These are phyloP conservation scores for Augiades crinisus DNA, from an alignment of 2,888 invertebrate species.

Conservation along the genomic window DNA sequence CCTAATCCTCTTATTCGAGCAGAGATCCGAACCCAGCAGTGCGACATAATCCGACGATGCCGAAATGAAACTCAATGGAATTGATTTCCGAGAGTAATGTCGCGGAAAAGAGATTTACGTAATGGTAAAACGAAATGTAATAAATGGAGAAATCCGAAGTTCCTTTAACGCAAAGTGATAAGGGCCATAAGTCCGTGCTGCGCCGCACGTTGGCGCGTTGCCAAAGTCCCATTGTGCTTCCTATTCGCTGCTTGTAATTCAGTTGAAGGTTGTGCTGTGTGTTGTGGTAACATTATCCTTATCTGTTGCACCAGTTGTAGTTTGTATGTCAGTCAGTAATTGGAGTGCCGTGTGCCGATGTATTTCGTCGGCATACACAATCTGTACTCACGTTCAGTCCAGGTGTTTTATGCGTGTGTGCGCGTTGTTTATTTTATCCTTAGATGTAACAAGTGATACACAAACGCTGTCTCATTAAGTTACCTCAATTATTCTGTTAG, in stretches of 20 bases:
- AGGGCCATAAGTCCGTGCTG: neutral
- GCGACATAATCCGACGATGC: too few relatives aligned
- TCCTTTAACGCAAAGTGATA: neutral
- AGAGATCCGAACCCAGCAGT: too few relatives aligned
- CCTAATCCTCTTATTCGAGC: too few relatives aligned
- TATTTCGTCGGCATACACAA: slow-evolving; percentile 8
- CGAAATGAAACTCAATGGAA: too few relatives aligned
- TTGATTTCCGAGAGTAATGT: too few relatives aligned
- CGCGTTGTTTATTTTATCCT: too few relatives aligned
- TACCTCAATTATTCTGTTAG: too few relatives aligned
- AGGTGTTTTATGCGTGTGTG: too few relatives aligned
- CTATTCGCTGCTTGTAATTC: slow-evolving; percentile 14
- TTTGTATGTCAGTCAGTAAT: slow-evolving; percentile 10
- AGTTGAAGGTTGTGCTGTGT: slow-evolving; percentile 7
- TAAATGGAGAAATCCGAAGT: neutral
- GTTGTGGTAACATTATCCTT: slow-evolving; percentile 19
- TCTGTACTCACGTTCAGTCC: neutral
- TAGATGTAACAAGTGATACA: too few relatives aligned
- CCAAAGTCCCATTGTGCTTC: slow-evolving; percentile 20
- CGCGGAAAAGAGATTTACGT: too few relatives aligned
- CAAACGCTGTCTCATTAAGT: too few relatives aligned
- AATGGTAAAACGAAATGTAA: too few relatives aligned
- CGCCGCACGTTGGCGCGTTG: slow-evolving; percentile 6
- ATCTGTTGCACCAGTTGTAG: slow-evolving; percentile 21
- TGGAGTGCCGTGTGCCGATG: neutral